These are phyloP conservation scores for Thinocorus orbignyianus DNA, from an alignment of 2,113 vertebrate species.

Conservation along the genomic window DNA sequence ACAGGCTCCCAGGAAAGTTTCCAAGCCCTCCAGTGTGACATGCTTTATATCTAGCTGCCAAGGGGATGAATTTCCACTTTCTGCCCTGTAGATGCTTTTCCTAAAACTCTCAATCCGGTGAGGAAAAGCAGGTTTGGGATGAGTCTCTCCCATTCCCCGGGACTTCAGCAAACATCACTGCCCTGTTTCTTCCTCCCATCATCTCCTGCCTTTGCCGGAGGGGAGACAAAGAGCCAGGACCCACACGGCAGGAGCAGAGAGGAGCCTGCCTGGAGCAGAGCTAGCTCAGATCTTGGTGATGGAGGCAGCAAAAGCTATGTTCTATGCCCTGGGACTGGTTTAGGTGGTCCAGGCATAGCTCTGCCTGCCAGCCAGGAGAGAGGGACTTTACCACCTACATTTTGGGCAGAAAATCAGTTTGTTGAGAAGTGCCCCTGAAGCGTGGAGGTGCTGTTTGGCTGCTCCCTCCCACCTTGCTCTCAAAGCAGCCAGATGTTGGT, in stretches of 20 bases:
- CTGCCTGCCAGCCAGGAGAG: not conserved
- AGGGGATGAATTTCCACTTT: not conserved
- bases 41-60: not conserved
- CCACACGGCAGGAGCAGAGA: accelerated
- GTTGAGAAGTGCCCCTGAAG: not conserved
- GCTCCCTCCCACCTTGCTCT: not conserved
- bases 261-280: not conserved
- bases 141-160: not conserved
- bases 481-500: not conserved
- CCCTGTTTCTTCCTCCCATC: not conserved
- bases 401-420: not conserved
- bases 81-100: not conserved
- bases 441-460: not conserved
- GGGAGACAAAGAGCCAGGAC: not conserved
- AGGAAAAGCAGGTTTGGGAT: not conserved
- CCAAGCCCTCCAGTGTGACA: not conserved
- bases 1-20: not conserved
- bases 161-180: not conserved
- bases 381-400: not conserved
- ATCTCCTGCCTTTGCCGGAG: not conserved
- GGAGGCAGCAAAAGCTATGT: not conserved
- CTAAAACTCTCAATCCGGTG: not conserved
- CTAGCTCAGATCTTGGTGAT: not conserved
- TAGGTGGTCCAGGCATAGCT: not conserved
- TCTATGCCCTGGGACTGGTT: not conserved